A percentile compares a stretch with the other conserved stretches of the same genome.
phyloP scores from a whole-genome alignment of 2,113 vertebrate genomes.

The Saiga tatarica region DNA sequence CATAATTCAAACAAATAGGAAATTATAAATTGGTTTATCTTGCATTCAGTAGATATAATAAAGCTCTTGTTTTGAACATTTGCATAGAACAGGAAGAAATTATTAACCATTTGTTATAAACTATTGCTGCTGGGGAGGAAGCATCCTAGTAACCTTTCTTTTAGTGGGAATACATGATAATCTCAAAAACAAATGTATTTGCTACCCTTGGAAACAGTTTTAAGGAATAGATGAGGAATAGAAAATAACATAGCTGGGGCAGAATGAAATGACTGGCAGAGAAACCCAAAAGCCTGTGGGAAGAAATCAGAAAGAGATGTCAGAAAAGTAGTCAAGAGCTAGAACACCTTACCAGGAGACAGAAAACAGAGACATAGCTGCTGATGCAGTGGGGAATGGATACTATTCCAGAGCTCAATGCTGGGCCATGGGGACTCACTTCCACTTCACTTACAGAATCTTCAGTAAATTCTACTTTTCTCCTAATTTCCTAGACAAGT shows the following conservation, averaged over 20 bases:
- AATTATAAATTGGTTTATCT: background rate
- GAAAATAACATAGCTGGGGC: background rate
- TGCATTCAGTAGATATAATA: background rate
- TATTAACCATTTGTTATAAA: background rate
- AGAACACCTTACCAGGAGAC: background rate
- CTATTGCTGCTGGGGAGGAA: background rate
- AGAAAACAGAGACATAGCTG: background rate
- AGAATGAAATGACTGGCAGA: background rate
- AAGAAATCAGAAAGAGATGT: background rate
- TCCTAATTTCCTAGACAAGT: background rate
- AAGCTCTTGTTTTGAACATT: background rate
- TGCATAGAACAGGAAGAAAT: background rate
- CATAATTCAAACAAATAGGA: background rate
- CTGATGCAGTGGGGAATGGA: background rate
- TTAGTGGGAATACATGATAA: background rate
- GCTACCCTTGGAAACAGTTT: background rate
- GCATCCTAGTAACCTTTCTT: background rate
- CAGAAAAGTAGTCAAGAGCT: background rate
- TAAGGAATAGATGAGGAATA: background rate
- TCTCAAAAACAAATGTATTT: background rate
- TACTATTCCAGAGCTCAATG: too few relatives aligned
- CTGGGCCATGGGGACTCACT: fast-evolving
- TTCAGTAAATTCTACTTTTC: too few relatives aligned
- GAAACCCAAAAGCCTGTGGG: background rate
- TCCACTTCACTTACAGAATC: background rate